Conservation (phyloP, 2,888 invertebrate genomes). For the Lycaena phlaeas region DNA sequence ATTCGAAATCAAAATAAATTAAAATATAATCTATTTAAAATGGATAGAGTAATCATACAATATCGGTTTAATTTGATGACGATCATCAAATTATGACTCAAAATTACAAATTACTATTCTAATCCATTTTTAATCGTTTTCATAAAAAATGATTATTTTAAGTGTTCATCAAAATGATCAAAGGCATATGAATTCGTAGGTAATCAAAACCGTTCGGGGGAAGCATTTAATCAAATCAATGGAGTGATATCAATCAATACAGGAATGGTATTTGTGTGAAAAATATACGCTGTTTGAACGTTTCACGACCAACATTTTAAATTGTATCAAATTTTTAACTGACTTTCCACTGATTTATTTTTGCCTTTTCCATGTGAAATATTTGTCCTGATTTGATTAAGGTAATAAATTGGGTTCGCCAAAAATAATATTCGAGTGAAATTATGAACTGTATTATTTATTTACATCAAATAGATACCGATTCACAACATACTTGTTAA, state of each 20-base stretch:
- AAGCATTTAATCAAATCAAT: constrained; percentile 21
- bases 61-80: no score
- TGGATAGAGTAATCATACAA: no score
- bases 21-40: no score
- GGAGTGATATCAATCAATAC: constrained; percentile 23
- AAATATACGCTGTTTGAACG: constrained; percentile 15
- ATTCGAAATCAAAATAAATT: no score
- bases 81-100: no score
- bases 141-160: no score
- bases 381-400: constrained; percentile 7
- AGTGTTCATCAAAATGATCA: no score
- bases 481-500: no score
- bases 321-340: constrained; percentile 23
- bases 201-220: constrained; percentile 8
- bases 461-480: no score
- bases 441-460: background rate
- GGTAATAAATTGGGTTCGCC: constrained; percentile 5
- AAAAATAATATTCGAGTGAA: background rate
- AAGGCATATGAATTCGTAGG: constrained; percentile 1
- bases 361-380: constrained; percentile 9
- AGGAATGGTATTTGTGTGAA: constrained; percentile 19
- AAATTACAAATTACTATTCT: no score
- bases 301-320: constrained; percentile 16
- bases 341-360: constrained; percentile 35
- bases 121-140: no score